Conservation (phyloP, 2,888 invertebrate genomes). For the Tipula helvola region DNA sequence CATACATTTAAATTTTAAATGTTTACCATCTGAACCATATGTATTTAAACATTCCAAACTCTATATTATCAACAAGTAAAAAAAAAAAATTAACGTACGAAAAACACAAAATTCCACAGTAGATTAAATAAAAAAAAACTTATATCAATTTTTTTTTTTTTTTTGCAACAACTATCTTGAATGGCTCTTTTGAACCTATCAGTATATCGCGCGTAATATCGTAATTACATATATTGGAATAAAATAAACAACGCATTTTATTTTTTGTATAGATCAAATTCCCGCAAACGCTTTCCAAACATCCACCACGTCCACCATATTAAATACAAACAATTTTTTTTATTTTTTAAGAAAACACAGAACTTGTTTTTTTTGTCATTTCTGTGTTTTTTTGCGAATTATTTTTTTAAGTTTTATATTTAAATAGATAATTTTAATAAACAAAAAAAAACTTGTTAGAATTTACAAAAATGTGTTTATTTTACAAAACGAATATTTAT, state of each 20-base stretch:
- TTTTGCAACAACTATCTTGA: not conserved
- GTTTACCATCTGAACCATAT: not conserved
- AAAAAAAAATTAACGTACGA: not conserved
- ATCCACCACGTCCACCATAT: not conserved
- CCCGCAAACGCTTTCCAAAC: not conserved
- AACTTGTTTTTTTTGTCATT: not conserved
- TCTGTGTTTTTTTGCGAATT: not conserved
- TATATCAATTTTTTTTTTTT: no score
- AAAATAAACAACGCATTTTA: not conserved
- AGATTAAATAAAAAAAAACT: not conserved
- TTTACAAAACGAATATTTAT: not conserved
- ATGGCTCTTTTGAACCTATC: not conserved
- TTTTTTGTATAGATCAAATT: not conserved
- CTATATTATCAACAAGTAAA: not conserved
- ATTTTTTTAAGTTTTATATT: not conserved
- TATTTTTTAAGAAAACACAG: constrained; percentile 1
- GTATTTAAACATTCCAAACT: not conserved
- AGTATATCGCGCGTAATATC: not conserved
- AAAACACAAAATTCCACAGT: not conserved
- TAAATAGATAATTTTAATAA: not conserved
- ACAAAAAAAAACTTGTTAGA: not conserved
- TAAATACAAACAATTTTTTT: not conserved
- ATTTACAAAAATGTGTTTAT: not conserved
- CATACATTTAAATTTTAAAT: not conserved
- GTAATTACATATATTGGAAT: not conserved